Percentiles rank a stretch among this genome's conserved stretches.
Evolutionary conservation across 2,888 invertebrate species (phyloP).

Genomic region (Tetranychus piercei): DNA sequence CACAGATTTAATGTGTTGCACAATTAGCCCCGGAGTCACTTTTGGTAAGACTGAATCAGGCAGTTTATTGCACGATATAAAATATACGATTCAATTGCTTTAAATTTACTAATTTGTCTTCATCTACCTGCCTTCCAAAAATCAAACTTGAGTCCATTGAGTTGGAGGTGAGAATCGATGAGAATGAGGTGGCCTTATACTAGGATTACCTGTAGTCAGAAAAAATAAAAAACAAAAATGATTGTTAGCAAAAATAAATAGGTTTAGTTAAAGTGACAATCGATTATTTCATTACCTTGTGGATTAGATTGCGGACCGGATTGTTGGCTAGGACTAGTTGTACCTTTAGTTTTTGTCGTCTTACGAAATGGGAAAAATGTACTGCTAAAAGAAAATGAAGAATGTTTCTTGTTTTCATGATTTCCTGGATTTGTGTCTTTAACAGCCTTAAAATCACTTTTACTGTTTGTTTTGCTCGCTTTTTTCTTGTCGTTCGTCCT

Average conservation of each 20-base stretch:
- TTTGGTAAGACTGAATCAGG: slow-evolving; percentile 6
- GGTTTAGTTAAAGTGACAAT: neutral
- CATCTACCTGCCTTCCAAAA: neutral
- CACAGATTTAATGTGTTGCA: too few species aligned
- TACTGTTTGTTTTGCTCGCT: neutral
- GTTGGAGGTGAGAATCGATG: slow-evolving; percentile 22
- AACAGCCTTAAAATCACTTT: neutral
- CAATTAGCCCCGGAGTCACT: neutral
- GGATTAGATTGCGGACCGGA: neutral
- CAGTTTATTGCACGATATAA: slow-evolving; percentile 30
- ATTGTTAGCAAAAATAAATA: neutral
- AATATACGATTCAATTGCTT: slow-evolving; percentile 27
- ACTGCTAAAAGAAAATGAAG: neutral
- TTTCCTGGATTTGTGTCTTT: neutral
- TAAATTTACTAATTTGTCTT: neutral
- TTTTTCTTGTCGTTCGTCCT: neutral
- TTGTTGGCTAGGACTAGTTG: slow-evolving; percentile 9
- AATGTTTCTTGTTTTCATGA: neutral
- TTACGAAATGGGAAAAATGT: slow-evolving; percentile 6
- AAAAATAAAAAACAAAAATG: neutral
- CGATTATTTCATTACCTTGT: neutral
- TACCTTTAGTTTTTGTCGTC: neutral
- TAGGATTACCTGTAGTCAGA: neutral
- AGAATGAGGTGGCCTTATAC: slow-evolving; percentile 21
- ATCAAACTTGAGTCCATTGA: slow-evolving; percentile 24